Percentiles rank a stretch among this genome's conserved stretches.
Evolutionary conservation across 2,888 invertebrate species (phyloP).

Genomic region (Tanytarsus gracilentus): DNA sequence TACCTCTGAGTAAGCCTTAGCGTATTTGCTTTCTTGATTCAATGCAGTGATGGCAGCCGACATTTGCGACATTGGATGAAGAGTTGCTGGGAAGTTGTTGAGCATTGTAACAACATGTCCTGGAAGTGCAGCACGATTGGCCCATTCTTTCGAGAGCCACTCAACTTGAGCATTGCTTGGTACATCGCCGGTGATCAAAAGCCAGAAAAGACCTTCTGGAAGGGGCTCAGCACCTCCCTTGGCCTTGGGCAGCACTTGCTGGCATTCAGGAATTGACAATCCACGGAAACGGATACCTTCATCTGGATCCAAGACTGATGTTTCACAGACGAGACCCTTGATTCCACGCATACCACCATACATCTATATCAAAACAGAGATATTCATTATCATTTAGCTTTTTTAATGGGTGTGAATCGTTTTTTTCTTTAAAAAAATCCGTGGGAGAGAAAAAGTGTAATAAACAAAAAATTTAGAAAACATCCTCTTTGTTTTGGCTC

Average conservation of each 20-base stretch:
- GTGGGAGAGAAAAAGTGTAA: too few species aligned
- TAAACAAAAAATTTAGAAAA: too few species aligned
- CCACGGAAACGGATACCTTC: constrained; percentile 92
- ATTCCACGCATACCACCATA: constrained; percentile 93
- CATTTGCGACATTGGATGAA: constrained; percentile 84
- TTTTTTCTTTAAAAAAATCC: too few species aligned
- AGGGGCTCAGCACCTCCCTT: constrained; percentile 72
- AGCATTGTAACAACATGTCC: constrained; percentile 73
- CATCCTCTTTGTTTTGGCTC: too few species aligned
- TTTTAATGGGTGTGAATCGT: too few species aligned
- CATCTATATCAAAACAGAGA: constrained; percentile 43
- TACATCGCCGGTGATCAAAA: constrained; percentile 79
- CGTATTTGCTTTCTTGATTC: constrained; percentile 76
- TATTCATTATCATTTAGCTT: constrained; percentile 19
- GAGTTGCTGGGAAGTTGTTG: constrained; percentile 67
- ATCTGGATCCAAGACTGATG: constrained; percentile 84
- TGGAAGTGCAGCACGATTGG: constrained; percentile 59
- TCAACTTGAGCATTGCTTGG: constrained; percentile 71
- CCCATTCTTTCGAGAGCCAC: constrained; percentile 68
- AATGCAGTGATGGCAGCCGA: constrained; percentile 70
- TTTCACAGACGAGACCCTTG: constrained; percentile 84
- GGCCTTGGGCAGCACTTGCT: constrained; percentile 76
- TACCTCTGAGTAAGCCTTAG: constrained; percentile 58
- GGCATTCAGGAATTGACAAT: constrained; percentile 85
- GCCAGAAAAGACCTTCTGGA: constrained; percentile 92